phyloP scores from a whole-genome alignment of 2,888 invertebrate genomes.

The Cotesia congregata region DNA sequence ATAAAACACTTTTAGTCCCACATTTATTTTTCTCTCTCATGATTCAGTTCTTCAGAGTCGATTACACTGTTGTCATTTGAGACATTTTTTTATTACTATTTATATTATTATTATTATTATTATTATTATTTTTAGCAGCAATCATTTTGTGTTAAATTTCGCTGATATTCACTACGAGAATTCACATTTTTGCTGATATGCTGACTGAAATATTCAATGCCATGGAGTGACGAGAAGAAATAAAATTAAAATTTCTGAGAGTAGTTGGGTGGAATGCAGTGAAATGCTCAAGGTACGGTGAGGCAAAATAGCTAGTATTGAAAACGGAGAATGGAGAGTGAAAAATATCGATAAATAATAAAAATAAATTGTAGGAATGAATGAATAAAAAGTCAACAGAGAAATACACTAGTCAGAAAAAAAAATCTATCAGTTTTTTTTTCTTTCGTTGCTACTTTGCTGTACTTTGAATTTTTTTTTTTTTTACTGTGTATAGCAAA shows the following conservation, averaged over 20 bases:
- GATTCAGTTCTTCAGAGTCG: background rate
- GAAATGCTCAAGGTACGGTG: background rate
- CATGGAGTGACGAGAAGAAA: background rate
- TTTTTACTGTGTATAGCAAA: background rate
- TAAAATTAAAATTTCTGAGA: background rate
- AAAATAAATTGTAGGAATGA: background rate
- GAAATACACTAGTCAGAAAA: background rate
- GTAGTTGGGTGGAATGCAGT: background rate
- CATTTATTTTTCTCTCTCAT: background rate
- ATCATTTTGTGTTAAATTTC: too few relatives aligned
- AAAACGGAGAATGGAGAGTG: background rate
- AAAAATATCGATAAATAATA: background rate
- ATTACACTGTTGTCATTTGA: background rate
- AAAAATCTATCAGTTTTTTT: background rate
- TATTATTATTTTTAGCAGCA: background rate
- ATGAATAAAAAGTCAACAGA: background rate
- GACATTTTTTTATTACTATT: background rate
- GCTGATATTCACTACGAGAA: too few relatives aligned
- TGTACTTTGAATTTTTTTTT: background rate
- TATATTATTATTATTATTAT: background rate
- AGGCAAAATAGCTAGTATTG: background rate
- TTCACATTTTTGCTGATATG: background rate
- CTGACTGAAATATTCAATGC: background rate
- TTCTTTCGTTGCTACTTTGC: background rate
- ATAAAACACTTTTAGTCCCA: slow-evolving; percentile 23